These are phyloP conservation scores for Phoebastria nigripes DNA, from an alignment of 2,797 vertebrate species.

Conservation along the genomic window DNA sequence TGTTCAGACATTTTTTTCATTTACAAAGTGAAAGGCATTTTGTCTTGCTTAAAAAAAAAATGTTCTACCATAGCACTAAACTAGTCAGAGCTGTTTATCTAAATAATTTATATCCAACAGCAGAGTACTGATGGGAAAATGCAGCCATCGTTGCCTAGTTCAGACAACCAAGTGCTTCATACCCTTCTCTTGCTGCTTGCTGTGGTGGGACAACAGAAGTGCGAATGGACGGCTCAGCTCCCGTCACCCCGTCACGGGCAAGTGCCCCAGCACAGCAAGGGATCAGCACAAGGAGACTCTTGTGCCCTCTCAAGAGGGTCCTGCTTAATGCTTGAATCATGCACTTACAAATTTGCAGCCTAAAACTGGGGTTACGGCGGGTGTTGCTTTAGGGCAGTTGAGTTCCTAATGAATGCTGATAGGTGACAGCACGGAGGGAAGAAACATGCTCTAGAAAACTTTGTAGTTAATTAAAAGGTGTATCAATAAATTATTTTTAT, in stretches of 20 bases:
- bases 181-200: background rate
- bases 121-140: background rate
- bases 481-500: background rate
- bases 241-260: fast-evolving
- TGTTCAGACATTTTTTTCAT: background rate
- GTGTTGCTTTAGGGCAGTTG: background rate
- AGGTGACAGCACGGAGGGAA: background rate
- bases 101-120: background rate
- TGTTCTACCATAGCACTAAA: background rate
- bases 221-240: background rate
- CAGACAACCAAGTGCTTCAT: background rate
- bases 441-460: background rate
- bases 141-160: background rate
- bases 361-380: background rate
- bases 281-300: background rate
- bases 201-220: background rate
- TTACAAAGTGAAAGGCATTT: background rate
- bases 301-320: background rate
- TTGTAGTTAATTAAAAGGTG: background rate
- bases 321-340: background rate
- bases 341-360: background rate
- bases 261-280: background rate
- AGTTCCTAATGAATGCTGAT: background rate
- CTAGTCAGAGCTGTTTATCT: background rate
- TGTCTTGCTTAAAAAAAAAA: background rate